A percentile compares a stretch with the other conserved stretches of the same genome.
phyloP scores from a whole-genome alignment of 1,140 invertebrate genomes.

The Musca domestica region DNA sequence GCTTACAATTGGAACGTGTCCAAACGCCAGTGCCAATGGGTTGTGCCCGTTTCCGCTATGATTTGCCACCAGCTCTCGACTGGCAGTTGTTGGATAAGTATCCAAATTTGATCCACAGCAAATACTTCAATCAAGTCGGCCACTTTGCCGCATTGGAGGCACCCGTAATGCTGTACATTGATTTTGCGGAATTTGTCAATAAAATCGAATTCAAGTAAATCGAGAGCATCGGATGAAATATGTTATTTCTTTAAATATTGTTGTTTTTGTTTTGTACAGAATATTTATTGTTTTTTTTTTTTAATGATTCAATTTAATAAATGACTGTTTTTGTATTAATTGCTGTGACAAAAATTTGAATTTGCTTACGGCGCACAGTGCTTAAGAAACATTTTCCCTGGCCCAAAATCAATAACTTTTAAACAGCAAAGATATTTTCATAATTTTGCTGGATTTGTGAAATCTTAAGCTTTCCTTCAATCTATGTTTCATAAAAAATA shows the following conservation, averaged over 20 bases:
- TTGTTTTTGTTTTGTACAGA: neutral
- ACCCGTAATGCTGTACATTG: slow-evolving; percentile 67
- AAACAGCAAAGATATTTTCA: too few species aligned
- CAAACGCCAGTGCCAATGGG: slow-evolving; percentile 65
- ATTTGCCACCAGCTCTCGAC: slow-evolving; percentile 62
- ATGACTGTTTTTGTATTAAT: neutral
- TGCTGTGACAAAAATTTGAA: neutral
- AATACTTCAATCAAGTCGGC: slow-evolving; percentile 66
- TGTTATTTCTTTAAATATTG: neutral
- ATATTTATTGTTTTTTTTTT: too few species aligned
- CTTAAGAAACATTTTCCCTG: too few species aligned
- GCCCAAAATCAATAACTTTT: too few species aligned
- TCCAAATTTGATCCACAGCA: slow-evolving; percentile 64
- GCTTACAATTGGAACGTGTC: slow-evolving; percentile 58
- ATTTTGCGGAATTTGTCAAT: slow-evolving; percentile 55
- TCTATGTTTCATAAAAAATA: too few species aligned
- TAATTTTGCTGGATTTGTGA: too few species aligned
- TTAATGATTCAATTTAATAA: slow-evolving; percentile 3
- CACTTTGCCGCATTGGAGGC: slow-evolving; percentile 85
- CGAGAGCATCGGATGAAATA: too few species aligned
- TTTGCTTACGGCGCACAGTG: neutral
- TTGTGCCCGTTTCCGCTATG: slow-evolving; percentile 65
- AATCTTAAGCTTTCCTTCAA: too few species aligned
- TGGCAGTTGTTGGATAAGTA: slow-evolving; percentile 62
- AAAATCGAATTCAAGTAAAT: slow-evolving; percentile 4